Percentiles rank a stretch among this genome's conserved stretches.
These are phyloP conservation scores for Calosoma granatense DNA, from an alignment of 1,140 invertebrate genomes.

Conservation along the genomic window DNA sequence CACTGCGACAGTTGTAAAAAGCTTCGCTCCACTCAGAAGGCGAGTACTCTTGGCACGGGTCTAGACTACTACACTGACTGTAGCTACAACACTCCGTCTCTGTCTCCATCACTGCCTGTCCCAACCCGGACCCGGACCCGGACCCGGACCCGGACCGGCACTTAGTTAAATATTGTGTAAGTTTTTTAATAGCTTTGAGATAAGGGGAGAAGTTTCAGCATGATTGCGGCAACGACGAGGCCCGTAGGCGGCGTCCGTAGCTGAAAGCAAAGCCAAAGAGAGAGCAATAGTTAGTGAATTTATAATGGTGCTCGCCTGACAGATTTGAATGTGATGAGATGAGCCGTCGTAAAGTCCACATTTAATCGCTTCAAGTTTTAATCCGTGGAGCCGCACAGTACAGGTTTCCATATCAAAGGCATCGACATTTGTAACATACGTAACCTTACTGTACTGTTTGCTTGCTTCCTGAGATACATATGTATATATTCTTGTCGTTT, in stretches of 20 bases:
- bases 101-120: too few relatives aligned
- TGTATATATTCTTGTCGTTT: too few relatives aligned
- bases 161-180: conserved; percentile 9
- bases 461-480: too few relatives aligned
- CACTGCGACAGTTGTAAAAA: conserved; percentile 7
- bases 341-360: not conserved
- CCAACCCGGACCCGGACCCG: not conserved
- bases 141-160: not conserved
- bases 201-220: conserved; percentile 2
- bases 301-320: not conserved
- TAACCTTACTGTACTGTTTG: too few relatives aligned
- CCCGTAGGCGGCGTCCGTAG: not conserved
- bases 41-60: not conserved
- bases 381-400: too few relatives aligned
- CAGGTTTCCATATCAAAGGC: too few relatives aligned
- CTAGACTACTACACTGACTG: too few relatives aligned
- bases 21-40: not conserved
- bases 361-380: not conserved
- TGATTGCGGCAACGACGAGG: not conserved
- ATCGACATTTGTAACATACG: too few relatives aligned
- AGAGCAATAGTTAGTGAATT: not conserved
- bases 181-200: conserved; percentile 7
- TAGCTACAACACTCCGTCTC: too few relatives aligned
- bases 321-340: conserved; percentile 7
- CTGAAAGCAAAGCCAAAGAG: not conserved